Percentiles rank a stretch among this genome's conserved stretches.
Evolutionary conservation across 2,113 vertebrate species (phyloP).

Genomic region (Embiotoca jacksoni): DNA sequence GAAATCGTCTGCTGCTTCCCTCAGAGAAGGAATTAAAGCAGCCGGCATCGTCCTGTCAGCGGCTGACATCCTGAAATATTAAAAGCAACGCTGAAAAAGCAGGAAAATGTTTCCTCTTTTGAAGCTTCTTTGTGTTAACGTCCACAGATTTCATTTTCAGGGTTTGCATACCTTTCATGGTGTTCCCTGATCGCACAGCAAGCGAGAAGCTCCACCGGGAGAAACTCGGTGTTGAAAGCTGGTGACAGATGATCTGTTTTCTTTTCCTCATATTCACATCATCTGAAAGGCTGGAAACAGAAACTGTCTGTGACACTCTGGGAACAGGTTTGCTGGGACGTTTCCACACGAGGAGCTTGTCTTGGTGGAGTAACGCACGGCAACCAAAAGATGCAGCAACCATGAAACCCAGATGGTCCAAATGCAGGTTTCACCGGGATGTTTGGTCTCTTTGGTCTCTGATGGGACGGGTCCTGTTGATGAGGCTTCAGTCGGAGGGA

Average conservation of each 20-base stretch:
- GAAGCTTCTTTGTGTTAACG: slow-evolving; percentile 9
- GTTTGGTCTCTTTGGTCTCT: too few species aligned
- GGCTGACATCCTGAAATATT: slow-evolving; percentile 18
- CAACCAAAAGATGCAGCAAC: too few species aligned
- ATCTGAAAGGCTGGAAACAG: background rate
- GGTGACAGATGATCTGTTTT: background rate
- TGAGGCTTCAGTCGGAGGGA: too few species aligned
- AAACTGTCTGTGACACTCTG: too few species aligned
- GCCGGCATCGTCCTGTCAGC: slow-evolving; percentile 15
- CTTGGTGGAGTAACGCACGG: too few species aligned
- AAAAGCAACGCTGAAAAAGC: slow-evolving; percentile 1
- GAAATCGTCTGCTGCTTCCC: slow-evolving; percentile 3
- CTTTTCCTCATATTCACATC: background rate
- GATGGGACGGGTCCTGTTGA: too few species aligned
- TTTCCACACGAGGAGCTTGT: too few species aligned
- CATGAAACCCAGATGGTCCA: too few species aligned
- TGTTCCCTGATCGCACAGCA: background rate
- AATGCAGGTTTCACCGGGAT: too few species aligned
- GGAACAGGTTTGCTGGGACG: too few species aligned
- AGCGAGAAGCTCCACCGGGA: background rate
- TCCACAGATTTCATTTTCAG: slow-evolving; percentile 5
- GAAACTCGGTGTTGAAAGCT: background rate
- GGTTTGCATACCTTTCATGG: background rate
- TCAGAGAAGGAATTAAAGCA: slow-evolving; percentile 15
- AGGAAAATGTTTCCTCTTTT: background rate